Evolutionary conservation across 1,140 invertebrate species (phyloP).

Genomic region (Trachelipus rathkii): DNA sequence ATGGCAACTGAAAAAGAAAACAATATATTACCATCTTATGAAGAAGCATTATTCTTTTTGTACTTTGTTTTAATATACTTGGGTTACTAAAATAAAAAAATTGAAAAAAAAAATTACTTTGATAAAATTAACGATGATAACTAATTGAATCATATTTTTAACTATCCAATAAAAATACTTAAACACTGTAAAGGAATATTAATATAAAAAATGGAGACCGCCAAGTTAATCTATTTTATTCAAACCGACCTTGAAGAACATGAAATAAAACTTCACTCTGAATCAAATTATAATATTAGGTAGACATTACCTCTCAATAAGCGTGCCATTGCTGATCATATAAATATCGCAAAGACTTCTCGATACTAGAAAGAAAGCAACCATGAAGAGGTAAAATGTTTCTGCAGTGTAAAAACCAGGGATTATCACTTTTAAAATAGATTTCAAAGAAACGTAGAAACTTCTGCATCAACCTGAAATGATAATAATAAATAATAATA

Average conservation of each 20-base stretch:
- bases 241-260: neutral
- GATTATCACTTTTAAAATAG: constrained; percentile 76
- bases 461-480: constrained; percentile 63
- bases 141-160: too few relatives aligned
- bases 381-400: constrained; percentile 70
- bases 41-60: neutral
- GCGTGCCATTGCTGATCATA: constrained; percentile 90
- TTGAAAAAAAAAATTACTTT: too few relatives aligned
- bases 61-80: too few relatives aligned
- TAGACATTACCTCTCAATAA: constrained; percentile 76
- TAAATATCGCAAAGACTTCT: constrained; percentile 93
- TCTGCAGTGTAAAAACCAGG: constrained; percentile 71
- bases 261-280: neutral
- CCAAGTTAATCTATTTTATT: neutral
- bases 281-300: constrained; percentile 17
- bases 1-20: constrained; percentile 72
- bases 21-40: constrained; percentile 20
- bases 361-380: constrained; percentile 74
- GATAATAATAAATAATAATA: neutral
- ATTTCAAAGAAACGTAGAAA: constrained; percentile 75
- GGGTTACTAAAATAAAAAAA: too few relatives aligned
- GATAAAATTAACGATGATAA: too few relatives aligned
- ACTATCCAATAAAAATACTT: too few relatives aligned
- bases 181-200: too few relatives aligned
- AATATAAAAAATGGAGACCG: neutral